Conservation (phyloP, 2,797 vertebrate species). For the Columba guinea region DNA sequence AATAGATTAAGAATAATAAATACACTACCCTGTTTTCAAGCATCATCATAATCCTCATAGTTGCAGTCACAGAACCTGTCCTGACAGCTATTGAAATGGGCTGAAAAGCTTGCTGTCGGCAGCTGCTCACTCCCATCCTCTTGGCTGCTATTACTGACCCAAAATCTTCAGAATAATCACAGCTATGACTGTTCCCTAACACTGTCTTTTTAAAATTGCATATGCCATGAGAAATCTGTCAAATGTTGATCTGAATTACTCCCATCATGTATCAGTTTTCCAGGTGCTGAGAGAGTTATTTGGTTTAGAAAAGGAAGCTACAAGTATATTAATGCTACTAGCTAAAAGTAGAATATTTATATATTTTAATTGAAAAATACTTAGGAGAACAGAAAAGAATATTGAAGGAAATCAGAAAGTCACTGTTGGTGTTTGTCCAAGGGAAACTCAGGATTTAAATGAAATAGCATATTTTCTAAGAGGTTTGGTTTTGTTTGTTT, state of each 20-base stretch:
- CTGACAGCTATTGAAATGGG: neutral
- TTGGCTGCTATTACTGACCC: neutral
- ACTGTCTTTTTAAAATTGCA: neutral
- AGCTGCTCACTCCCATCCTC: neutral
- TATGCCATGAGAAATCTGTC: neutral
- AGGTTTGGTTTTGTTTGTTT: neutral
- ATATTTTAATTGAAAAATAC: neutral
- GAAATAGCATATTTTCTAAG: neutral
- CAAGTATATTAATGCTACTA: neutral
- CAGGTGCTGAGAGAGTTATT: neutral
- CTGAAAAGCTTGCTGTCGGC: neutral
- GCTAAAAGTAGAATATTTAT: neutral
- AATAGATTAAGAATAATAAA: neutral
- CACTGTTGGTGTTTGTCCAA: neutral
- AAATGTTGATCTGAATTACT: neutral
- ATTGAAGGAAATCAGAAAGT: neutral
- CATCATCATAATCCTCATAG: neutral
- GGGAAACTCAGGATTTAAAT: neutral
- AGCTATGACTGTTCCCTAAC: neutral
- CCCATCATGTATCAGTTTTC: neutral
- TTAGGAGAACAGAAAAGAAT: neutral
- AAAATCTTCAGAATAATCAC: neutral
- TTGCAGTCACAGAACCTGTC: neutral
- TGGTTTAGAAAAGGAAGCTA: neutral
- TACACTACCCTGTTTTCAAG: neutral